phyloP scores from a whole-genome alignment of 2,797 vertebrate species.

The Esox masquinongy region DNA sequence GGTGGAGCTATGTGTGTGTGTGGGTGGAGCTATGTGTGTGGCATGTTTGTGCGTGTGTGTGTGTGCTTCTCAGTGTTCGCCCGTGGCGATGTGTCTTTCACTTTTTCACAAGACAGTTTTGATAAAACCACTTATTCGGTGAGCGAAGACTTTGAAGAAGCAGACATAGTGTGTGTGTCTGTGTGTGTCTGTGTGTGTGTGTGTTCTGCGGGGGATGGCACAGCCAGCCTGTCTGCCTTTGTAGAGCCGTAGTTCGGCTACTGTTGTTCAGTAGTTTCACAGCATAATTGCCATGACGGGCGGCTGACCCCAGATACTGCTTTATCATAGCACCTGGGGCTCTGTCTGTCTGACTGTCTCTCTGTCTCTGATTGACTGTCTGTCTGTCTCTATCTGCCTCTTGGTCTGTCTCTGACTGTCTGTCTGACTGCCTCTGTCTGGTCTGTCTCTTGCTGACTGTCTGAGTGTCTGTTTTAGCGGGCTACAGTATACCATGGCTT shows the following conservation, averaged over 20 bases:
- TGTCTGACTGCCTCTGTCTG: no score
- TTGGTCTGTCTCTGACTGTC: no score
- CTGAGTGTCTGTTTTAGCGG: no score
- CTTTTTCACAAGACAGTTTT: conserved; percentile 51
- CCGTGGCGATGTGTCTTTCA: conserved; percentile 53
- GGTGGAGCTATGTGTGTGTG: not conserved
- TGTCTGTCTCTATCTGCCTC: no score
- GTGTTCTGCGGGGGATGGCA: not conserved
- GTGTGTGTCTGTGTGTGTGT: not conserved
- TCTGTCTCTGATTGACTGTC: conserved; percentile 5
- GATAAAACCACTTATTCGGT: conserved; percentile 50
- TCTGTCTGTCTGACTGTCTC: not conserved
- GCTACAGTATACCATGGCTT: no score
- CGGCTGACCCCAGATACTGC: conserved; percentile 21
- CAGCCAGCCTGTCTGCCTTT: not conserved
- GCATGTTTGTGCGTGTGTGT: not conserved
- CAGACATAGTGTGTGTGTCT: no score
- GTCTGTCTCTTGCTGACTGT: no score
- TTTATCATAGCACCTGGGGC: conserved; percentile 7
- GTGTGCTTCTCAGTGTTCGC: conserved; percentile 23
- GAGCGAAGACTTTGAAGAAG: conserved; percentile 56
- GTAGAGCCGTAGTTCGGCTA: not conserved
- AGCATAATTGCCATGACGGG: conserved; percentile 29
- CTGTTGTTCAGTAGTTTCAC: conserved; percentile 20
- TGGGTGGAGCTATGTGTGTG: not conserved